Base-by-base conservation (phyloP, 2,113 vertebrate species). In the Pangasianodon gigas region DNA sequence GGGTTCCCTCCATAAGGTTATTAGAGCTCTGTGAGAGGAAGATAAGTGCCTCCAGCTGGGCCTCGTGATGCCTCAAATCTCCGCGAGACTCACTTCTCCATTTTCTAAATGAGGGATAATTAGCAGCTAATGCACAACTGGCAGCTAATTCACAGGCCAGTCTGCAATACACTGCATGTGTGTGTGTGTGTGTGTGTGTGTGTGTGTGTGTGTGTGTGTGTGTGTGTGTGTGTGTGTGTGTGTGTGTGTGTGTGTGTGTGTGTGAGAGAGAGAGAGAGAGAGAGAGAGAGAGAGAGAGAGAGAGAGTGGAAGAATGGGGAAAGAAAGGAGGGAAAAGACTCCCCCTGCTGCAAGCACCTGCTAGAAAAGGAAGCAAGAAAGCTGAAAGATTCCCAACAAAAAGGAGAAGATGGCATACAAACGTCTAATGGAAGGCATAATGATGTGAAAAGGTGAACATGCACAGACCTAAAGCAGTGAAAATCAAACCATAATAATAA, bases 91-190 rank as follows among this genome's bases (percentile, higher is more conserved):
- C 80, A 51, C 60, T 48, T 91, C 86, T 90, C 87, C 91, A 86
- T 94, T 56, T 91, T 93, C 90, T 93, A 94, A 95, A 94, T 91
- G 92, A 94, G 93, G 93, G 84, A 56, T 96, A 95, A 96, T 96
- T 95, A 94, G 88, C 92, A 88, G 91, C 93, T 95, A 95, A 95
- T 95, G 93, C 91, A 91, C 91, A 92, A 82, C 80, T 82, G 29
- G 7, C 51, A 56, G 80, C 29, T 29, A 41, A 29, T 62, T 60
- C 82, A 84, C 54, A 62, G 48, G 2, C 29, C 29, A 52, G 48
- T 54, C 14, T n/a, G 48, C 5, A 81, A n/a, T 81, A 32, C 14
- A n/a, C 11, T 29, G 44, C 16, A 44, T 21, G 16, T 41, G 18
- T 8, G 89, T 7, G 89, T 4, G 87, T 88, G 94, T 54, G 52